These are phyloP conservation scores for Euplexia lucipara DNA, from an alignment of 2,888 invertebrate genomes.

Conservation along the genomic window DNA sequence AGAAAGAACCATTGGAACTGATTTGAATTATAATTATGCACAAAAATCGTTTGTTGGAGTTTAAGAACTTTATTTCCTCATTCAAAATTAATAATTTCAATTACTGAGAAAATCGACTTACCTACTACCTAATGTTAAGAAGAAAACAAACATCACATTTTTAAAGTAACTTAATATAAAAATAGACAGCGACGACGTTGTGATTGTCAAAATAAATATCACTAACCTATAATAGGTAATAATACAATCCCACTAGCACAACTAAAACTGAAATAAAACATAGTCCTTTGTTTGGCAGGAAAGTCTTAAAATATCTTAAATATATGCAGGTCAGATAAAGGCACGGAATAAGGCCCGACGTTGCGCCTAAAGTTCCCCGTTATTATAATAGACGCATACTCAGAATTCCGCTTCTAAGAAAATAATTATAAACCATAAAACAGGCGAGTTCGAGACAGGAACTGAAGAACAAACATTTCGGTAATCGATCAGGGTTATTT, in stretches of 20 bases:
- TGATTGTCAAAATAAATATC: too few species aligned
- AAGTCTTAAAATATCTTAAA: background rate
- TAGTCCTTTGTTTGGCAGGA: background rate
- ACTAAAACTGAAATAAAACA: background rate
- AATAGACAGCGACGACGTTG: too few species aligned
- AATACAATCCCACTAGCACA: background rate
- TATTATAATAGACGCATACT: slow-evolving; percentile 26
- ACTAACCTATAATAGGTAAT: too few species aligned
- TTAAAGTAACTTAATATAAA: too few species aligned
- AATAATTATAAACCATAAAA: slow-evolving; percentile 16
- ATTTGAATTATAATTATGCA: too few species aligned
- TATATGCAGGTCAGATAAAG: slow-evolving; percentile 10
- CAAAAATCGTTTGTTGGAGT: too few species aligned
- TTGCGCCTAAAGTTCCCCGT: slow-evolving; percentile 14
- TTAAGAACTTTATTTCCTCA: too few species aligned
- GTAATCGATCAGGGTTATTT: background rate
- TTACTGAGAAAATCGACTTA: too few species aligned
- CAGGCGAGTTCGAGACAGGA: slow-evolving; percentile 8
- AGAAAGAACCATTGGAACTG: too few species aligned
- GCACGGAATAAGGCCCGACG: slow-evolving; percentile 24
- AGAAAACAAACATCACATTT: too few species aligned
- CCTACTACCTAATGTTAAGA: too few species aligned
- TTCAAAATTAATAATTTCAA: too few species aligned
- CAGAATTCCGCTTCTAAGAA: slow-evolving; percentile 40
- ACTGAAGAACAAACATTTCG: background rate